Conservation (phyloP, 92 coral and sea anemone genomes). For the Epizoanthus scotinus region DNA sequence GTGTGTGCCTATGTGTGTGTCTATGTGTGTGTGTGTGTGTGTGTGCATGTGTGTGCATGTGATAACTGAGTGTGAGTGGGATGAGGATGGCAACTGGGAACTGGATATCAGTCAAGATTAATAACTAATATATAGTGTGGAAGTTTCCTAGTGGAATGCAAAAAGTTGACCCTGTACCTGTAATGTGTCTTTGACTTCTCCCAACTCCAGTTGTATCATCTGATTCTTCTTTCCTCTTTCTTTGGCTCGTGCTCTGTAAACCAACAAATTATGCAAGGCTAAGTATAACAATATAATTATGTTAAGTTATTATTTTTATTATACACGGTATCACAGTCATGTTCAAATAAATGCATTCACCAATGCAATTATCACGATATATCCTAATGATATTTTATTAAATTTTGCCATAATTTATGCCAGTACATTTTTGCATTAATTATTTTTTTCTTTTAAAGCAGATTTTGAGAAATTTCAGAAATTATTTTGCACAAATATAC, state of each 20-base stretch:
- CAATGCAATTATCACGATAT: too few relatives aligned
- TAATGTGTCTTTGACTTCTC: slow-evolving; percentile 89
- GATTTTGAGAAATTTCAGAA: too few relatives aligned
- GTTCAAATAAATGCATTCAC: too few relatives aligned
- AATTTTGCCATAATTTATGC: too few relatives aligned
- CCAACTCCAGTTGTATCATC: slow-evolving; percentile 79
- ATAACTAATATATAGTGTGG: neutral
- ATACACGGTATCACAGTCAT: too few relatives aligned
- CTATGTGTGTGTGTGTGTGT: too few relatives aligned
- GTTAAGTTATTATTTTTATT: neutral
- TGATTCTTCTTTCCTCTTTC: slow-evolving; percentile 93
- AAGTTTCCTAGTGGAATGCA: neutral
- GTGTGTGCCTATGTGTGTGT: too few relatives aligned
- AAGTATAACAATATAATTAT: neutral
- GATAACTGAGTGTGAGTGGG: too few relatives aligned
- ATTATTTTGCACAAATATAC: too few relatives aligned
- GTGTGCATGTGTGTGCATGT: neutral
- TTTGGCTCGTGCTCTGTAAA: slow-evolving; percentile 69
- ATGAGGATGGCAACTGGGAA: neutral
- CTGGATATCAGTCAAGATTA: neutral
- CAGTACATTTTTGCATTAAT: too few relatives aligned
- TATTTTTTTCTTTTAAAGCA: too few relatives aligned
- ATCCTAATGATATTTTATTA: too few relatives aligned
- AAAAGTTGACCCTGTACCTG: slow-evolving; percentile 52
- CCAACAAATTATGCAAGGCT: neutral